These are phyloP conservation scores for Harlomillsia oculata DNA, from an alignment of 1,140 invertebrate genomes.

Conservation along the genomic window DNA sequence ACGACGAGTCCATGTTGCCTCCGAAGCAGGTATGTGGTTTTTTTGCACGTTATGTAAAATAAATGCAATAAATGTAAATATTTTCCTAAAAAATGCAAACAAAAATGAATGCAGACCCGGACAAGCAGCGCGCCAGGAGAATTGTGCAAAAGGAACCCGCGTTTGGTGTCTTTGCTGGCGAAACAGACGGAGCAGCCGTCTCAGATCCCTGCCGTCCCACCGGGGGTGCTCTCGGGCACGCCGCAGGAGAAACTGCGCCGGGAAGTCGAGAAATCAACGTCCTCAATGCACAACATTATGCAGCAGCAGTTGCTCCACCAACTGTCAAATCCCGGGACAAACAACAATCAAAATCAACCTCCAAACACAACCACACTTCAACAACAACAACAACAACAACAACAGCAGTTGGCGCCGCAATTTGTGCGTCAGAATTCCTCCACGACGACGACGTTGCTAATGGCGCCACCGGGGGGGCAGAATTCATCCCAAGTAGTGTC, in stretches of 20 bases:
- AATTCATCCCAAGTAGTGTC: too few relatives aligned
- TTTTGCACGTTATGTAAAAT: too few relatives aligned
- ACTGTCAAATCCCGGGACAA: conserved; percentile 8
- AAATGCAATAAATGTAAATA: too few relatives aligned
- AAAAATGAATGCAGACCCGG: too few relatives aligned
- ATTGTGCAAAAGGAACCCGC: conserved; percentile 68
- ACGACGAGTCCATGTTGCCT: neutral
- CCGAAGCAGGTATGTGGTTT: neutral
- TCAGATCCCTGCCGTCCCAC: conserved; percentile 42
- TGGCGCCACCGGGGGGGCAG: too few relatives aligned
- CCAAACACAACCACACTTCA: conserved; percentile 4
- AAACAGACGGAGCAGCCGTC: conserved; percentile 52
- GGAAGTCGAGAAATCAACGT: neutral
- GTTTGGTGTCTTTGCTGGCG: conserved; percentile 71
- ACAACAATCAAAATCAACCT: conserved; percentile 7
- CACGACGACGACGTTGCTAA: too few relatives aligned
- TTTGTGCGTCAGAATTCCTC: too few relatives aligned
- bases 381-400: conserved; percentile 21
- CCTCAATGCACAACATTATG: conserved; percentile 14
- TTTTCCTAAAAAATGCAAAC: too few relatives aligned
- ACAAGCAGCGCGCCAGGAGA: conserved; percentile 20
- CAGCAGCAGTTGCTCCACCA: conserved; percentile 19
- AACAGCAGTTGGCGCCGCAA: neutral
- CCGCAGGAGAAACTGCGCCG: conserved; percentile 48
- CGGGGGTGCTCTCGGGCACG: conserved; percentile 54